These are phyloP conservation scores for Drosophila pseudoobscura DNA, from an alignment of 1,140 invertebrate genomes.

Conservation along the genomic window DNA sequence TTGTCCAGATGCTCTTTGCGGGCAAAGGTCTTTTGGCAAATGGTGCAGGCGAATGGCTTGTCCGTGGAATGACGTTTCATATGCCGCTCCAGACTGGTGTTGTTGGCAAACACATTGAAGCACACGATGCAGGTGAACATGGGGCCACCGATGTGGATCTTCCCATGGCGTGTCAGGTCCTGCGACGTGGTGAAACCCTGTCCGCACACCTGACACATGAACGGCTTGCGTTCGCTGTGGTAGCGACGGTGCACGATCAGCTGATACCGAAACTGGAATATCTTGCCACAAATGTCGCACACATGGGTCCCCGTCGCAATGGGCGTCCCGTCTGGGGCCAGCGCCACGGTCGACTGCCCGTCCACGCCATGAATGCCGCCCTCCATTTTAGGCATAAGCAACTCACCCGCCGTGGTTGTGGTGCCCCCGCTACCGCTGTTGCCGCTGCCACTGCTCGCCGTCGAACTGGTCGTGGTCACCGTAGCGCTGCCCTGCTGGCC, in stretches of 20 bases:
- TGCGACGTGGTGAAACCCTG: constrained; percentile 90
- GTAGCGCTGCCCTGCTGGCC: constrained; percentile 32
- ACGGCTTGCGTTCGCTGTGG: constrained; percentile 92
- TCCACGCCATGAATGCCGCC: constrained; percentile 84
- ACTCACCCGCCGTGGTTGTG: constrained; percentile 68
- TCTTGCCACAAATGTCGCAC: constrained; percentile 92
- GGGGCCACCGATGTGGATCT: constrained; percentile 89
- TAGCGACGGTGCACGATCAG: constrained; percentile 91
- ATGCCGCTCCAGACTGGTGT: constrained; percentile 88
- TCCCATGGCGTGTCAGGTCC: constrained; percentile 91
- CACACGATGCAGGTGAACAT: constrained; percentile 90
- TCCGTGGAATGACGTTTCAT: constrained; percentile 91
- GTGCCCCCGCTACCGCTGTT: constrained; percentile 49
- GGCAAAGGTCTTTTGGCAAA: constrained; percentile 94
- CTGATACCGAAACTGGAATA: constrained; percentile 93
- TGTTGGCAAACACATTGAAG: constrained; percentile 90
- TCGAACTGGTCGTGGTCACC: constrained; percentile 51
- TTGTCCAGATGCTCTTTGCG: constrained; percentile 93
- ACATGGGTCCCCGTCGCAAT: constrained; percentile 88
- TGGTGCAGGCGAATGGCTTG: constrained; percentile 91
- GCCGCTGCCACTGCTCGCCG: constrained; percentile 33
- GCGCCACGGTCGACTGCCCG: constrained; percentile 84
- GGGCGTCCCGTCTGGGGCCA: constrained; percentile 84
- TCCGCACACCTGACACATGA: constrained; percentile 92
- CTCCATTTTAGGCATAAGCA: constrained; percentile 85